A percentile compares a stretch with the other conserved stretches of the same genome.
Conservation (phyloP, 2,797 vertebrate genomes). For the Macropodus opercularis region DNA sequence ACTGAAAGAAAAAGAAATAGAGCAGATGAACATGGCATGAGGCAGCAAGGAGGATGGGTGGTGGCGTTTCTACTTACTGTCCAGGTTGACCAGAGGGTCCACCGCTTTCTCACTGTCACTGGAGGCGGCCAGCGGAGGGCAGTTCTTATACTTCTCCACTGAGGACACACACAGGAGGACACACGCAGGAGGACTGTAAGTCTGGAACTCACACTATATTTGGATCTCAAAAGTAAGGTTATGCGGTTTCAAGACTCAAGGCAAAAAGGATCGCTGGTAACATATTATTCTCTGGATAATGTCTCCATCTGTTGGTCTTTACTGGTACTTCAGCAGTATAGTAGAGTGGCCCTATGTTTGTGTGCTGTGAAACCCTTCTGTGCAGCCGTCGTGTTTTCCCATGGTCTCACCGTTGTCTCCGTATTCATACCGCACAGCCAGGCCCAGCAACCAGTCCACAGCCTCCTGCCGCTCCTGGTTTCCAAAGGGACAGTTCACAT, state of each 20-base stretch:
- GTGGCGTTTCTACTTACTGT: slow-evolving; percentile 83
- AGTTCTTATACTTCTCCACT: slow-evolving; percentile 96
- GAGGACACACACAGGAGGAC: slow-evolving; percentile 23
- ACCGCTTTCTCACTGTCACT: slow-evolving; percentile 81
- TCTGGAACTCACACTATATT: no score
- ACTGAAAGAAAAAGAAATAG: slow-evolving; percentile 72
- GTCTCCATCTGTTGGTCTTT: slow-evolving; percentile 63
- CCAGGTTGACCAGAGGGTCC: slow-evolving; percentile 92
- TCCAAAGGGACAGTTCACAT: slow-evolving; percentile 93
- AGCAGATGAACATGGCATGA: neutral
- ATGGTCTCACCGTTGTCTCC: slow-evolving; percentile 90
- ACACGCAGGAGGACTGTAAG: no score
- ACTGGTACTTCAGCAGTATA: neutral
- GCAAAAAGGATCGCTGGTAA: neutral
- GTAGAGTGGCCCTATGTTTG: no score
- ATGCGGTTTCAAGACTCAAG: no score
- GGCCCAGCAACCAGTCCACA: slow-evolving; percentile 94
- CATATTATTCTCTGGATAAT: slow-evolving; percentile 13
- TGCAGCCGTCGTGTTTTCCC: neutral
- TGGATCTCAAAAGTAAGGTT: no score
- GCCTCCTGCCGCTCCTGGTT: slow-evolving; percentile 87
- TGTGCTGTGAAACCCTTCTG: neutral
- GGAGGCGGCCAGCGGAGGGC: slow-evolving; percentile 80
- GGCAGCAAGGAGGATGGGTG: neutral
- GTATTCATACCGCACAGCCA: slow-evolving; percentile 95